These are phyloP conservation scores for Teleogryllus occipitalis DNA, from an alignment of 1,140 invertebrate species.

Conservation along the genomic window DNA sequence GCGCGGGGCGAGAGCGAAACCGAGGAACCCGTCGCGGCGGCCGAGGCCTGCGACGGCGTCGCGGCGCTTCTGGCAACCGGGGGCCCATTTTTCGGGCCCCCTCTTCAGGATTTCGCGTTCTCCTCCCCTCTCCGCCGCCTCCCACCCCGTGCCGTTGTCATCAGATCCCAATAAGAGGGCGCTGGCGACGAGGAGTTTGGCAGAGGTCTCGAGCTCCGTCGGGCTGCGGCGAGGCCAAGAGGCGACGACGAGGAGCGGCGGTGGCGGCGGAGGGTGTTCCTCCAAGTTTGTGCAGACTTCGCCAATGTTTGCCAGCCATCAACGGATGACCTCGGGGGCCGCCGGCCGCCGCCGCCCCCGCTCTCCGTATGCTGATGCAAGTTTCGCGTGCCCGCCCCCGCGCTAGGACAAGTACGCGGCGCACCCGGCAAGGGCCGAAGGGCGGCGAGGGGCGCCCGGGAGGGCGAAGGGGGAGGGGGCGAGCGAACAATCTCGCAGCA, in stretches of 20 bases:
- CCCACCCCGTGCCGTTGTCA: not conserved
- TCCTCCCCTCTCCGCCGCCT: not conserved
- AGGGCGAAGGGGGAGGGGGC: too few species aligned
- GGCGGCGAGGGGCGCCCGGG: too few species aligned
- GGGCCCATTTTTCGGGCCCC: too few species aligned
- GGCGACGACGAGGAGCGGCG: not conserved
- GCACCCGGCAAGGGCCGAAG: too few species aligned
- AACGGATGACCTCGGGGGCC: not conserved
- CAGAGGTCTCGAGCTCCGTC: not conserved
- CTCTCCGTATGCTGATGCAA: not conserved
- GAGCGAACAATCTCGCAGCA: not conserved
- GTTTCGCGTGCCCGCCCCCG: not conserved
- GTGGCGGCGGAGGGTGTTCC: not conserved
- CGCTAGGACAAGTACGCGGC: too few species aligned
- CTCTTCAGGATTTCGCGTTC: not conserved
- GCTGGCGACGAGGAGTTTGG: not conserved
- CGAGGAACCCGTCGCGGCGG: too few species aligned
- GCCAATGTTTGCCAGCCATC: conserved; percentile 3
- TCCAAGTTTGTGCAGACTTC: not conserved
- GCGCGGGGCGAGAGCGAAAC: too few species aligned
- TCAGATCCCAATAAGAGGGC: not conserved
- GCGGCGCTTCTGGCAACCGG: too few species aligned
- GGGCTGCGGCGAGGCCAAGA: not conserved
- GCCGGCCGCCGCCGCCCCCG: too few species aligned
- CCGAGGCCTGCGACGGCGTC: too few species aligned